Base-by-base conservation (phyloP, 53 echinoderm and acorn worm genomes). In the Hippasteria phrygiana region DNA sequence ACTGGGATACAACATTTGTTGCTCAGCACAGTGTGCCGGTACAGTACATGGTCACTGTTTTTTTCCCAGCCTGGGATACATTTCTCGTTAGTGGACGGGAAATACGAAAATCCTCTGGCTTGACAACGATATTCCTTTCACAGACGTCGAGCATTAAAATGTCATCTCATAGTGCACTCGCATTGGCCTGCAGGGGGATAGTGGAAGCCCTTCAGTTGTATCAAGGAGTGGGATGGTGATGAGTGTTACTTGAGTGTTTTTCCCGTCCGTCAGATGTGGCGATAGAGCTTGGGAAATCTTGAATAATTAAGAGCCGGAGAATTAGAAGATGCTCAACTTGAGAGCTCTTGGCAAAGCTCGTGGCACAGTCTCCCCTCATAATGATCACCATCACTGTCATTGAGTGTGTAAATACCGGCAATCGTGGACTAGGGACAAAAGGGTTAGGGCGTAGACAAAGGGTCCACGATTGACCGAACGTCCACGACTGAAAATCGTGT, bases 111-210 rank as follows among this genome's bases (percentile, higher is more conserved):
- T 7, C 50, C 20, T 2, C 12, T 3, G 41, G 62, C 63, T 32
- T 14, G 2, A 24, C 31, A 42, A 32, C 1, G 47, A 1, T 80
- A 62, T 65, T 64, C 24, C 29, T 80, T 14, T 45, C 18, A 18
- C 65, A 80, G 81, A 63, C 62, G 20, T 31, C 29, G 26, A 31
- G 65, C 63, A 43, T 80, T 63, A 40, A 37, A 78, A 39, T 20
- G 41, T 24, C 38, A 78, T 55, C 59, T 4, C 40, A 22, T 4
- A 51, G 53, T 74, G n/a, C 45, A 2, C 29, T 47, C 26, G 28
- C 47, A 28, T 3, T 17, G 3, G 45, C 48, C 74, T 8, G n/a
- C 33, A 9, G 27, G 48, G 50, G 53, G 5, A 4, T n/a, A 6
- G 53, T 12, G 53, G 43, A 12, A 16, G 13, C 82, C 43, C 59